A percentile compares a stretch with the other conserved stretches of the same genome.
Evolutionary conservation across 2,888 invertebrate genomes (phyloP).

Genomic region (Branchipolynoe longqiensis): DNA sequence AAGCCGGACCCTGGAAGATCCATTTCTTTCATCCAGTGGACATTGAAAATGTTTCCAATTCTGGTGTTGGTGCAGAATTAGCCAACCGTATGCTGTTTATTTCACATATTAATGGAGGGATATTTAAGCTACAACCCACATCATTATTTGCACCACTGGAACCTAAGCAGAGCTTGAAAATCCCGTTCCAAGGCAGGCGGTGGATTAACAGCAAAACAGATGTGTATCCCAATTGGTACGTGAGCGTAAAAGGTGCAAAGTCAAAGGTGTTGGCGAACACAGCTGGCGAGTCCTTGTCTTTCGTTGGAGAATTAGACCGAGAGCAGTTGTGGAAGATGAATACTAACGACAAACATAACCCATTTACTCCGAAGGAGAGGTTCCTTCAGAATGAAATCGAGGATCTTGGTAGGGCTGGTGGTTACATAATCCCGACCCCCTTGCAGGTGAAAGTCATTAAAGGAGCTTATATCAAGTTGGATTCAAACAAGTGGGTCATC

Average conservation of each 20-base stretch:
- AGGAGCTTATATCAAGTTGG: not conserved
- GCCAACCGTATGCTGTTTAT: constrained; percentile 65
- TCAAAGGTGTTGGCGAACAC: constrained; percentile 69
- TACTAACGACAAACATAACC: constrained; percentile 1
- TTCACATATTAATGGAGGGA: constrained; percentile 69
- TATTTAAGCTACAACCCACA: constrained; percentile 68
- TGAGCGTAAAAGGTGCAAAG: constrained; percentile 65
- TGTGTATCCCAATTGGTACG: constrained; percentile 73
- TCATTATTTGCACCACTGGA: constrained; percentile 62
- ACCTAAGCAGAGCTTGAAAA: constrained; percentile 62
- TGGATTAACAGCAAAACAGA: constrained; percentile 70
- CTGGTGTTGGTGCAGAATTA: constrained; percentile 57
- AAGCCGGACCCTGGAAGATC: constrained; percentile 69
- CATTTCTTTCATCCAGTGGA: constrained; percentile 68
- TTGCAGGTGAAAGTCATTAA: not conserved
- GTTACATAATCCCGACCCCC: constrained; percentile 1
- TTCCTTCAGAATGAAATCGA: constrained; percentile 20
- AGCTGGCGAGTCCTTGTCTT: constrained; percentile 68
- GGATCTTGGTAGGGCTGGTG: constrained; percentile 12
- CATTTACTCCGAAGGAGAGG: constrained; percentile 41
- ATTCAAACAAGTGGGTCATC: constrained; percentile 19
- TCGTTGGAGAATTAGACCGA: constrained; percentile 62
- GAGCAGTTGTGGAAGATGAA: constrained; percentile 39
- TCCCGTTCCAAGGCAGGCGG: constrained; percentile 64
- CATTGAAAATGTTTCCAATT: constrained; percentile 46